Evolutionary conservation across 2,888 invertebrate species (phyloP), one percentile per base, ranked within the genome.

Genomic region (Calameuta pallipes): DNA sequence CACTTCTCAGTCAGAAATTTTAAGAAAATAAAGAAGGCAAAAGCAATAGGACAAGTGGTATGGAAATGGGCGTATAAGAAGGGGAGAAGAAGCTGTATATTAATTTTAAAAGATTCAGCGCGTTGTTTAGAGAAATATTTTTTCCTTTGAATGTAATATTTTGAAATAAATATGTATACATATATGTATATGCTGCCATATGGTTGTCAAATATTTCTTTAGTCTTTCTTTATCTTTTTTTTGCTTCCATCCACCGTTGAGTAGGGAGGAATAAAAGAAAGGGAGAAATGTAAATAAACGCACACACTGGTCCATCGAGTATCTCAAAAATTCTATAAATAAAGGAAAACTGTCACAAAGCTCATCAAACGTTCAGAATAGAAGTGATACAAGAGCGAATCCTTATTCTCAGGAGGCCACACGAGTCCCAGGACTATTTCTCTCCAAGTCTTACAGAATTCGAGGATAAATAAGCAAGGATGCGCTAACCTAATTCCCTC

Each of bases 271-370:
- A 37, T 12, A 37, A 15, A 37, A 15, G 37, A 15, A 13, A 37
- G 37, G 37, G 15, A 79, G 68, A 73, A 73, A 81, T 80, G 78
- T 80, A 76, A 80, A 75, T 79, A 78, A 75, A 75, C 70, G 56
- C 73, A 75, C 77, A 80, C 79, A 74, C 78, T 79, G 79, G 77
- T 80, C 79, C 56, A 79, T 41, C 15, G 76, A 81, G 78, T 79
- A 80, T 78, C 71, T 75, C 73, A 13, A 76, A 76, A 76, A 70
- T 56, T 74, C 75, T 75, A 68, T 69, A 77, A 69, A 76, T 68
- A 68, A 77, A 69, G 33, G 69, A 41, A 69, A 41, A 74, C 73
- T 69, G 6, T 36, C 75, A 73, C 31, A 23, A 34, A 30, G 68
- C 70, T 71, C 75, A 75, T 75, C 75, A 33, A 75, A 77, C 74